phyloP scores from a whole-genome alignment of 2,888 invertebrate species.

The Sicus ferrugineus region DNA sequence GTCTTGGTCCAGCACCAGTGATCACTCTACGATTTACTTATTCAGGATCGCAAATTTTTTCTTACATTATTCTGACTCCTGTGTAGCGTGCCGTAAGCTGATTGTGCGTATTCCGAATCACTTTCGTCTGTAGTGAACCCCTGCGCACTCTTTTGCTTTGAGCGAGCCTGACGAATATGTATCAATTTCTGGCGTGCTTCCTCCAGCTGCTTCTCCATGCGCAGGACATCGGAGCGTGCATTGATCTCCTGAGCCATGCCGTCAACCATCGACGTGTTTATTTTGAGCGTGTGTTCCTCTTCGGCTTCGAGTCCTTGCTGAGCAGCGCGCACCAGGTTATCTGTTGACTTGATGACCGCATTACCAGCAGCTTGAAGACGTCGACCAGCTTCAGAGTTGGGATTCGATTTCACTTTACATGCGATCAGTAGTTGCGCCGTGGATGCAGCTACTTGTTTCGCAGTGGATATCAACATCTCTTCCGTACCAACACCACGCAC shows the following conservation, averaged over 20 bases:
- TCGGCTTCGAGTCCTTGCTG: conserved; percentile 90
- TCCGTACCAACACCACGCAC: conserved; percentile 92
- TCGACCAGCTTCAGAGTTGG: conserved; percentile 91
- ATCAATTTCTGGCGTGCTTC: conserved; percentile 90
- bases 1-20: no score
- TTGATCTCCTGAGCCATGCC: conserved; percentile 97
- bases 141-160: conserved; percentile 74
- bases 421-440: conserved; percentile 98
- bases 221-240: conserved; percentile 87
- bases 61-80: conserved; percentile 60
- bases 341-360: conserved; percentile 96
- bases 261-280: conserved; percentile 93
- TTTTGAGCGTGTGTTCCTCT: conserved; percentile 88
- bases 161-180: conserved; percentile 92
- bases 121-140: conserved; percentile 68
- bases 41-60: no score
- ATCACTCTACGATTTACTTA: no score
- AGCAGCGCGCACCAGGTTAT: conserved; percentile 94
- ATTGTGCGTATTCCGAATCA: conserved; percentile 67
- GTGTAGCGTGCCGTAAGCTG: conserved; percentile 56
- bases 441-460: conserved; percentile 94
- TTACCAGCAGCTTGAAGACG: conserved; percentile 93
- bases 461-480: conserved; percentile 95
- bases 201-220: conserved; percentile 92
- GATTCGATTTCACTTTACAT: conserved; percentile 98